phyloP scores from a whole-genome alignment of 2,113 vertebrate genomes.

The Mesitornis unicolor region DNA sequence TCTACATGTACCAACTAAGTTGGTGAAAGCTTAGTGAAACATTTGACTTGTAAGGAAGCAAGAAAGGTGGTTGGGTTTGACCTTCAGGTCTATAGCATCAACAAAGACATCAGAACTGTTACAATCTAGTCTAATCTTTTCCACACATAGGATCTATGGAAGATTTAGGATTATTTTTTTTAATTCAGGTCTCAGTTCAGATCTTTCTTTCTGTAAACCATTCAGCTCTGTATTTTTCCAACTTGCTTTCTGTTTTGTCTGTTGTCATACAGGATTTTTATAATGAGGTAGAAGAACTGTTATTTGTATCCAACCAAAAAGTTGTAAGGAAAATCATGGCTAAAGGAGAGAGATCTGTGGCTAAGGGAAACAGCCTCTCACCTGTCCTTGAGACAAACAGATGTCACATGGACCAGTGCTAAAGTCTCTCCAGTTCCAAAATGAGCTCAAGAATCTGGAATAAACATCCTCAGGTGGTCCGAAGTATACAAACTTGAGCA shows the following conservation, averaged over 20 bases:
- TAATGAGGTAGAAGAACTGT: not conserved
- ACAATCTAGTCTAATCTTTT: not conserved
- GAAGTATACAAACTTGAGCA: not conserved
- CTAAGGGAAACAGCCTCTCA: not conserved
- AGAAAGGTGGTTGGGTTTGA: not conserved
- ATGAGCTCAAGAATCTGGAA: not conserved
- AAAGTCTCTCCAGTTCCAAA: not conserved
- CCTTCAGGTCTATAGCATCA: not conserved
- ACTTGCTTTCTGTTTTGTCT: not conserved
- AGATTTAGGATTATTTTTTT: not conserved
- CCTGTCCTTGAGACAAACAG: not conserved
- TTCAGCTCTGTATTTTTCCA: not conserved
- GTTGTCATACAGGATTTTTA: not conserved
- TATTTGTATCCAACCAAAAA: not conserved
- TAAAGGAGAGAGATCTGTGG: not conserved
- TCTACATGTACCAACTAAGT: fast-evolving
- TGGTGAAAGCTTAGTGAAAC: not conserved
- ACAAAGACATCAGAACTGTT: not conserved
- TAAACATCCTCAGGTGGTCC: not conserved
- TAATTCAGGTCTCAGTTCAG: not conserved
- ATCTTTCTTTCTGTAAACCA: not conserved
- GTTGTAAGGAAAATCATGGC: not conserved
- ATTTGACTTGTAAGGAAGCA: not conserved
- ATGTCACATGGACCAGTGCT: not conserved
- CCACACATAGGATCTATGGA: not conserved